These are phyloP conservation scores for Scaeva pyrastri DNA, from an alignment of 2,888 invertebrate genomes.

Conservation along the genomic window DNA sequence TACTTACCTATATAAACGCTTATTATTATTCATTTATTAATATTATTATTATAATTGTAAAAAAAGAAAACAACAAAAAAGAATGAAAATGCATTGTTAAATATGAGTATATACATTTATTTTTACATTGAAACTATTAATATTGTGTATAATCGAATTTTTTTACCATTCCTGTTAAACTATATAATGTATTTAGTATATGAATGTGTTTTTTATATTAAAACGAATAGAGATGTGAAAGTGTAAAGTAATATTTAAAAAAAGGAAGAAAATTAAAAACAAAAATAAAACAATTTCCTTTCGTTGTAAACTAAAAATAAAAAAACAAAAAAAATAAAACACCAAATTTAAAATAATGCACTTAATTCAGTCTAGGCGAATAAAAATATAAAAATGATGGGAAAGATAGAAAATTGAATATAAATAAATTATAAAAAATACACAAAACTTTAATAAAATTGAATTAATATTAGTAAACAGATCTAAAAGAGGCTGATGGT, in stretches of 20 bases:
- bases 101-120: slow-evolving; percentile 33
- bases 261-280: slow-evolving; percentile 3
- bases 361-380: slow-evolving; percentile 58
- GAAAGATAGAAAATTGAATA: slow-evolving; percentile 34
- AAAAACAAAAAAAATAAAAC: slow-evolving; percentile 46
- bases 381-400: slow-evolving; percentile 2
- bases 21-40: not conserved
- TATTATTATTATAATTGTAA: too few species aligned
- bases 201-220: slow-evolving; percentile 52
- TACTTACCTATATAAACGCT: slow-evolving; percentile 5
- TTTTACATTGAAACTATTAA: slow-evolving; percentile 40
- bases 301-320: slow-evolving; percentile 48
- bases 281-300: slow-evolving; percentile 46
- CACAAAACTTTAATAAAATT: not conserved
- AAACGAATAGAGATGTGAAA: slow-evolving; percentile 39
- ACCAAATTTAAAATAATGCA: slow-evolving; percentile 65
- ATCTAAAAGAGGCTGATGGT: not conserved
- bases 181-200: not conserved
- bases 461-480: not conserved
- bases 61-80: not conserved
- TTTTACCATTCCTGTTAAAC: slow-evolving; percentile 48
- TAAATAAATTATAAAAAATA: slow-evolving; percentile 3
- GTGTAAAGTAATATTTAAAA: slow-evolving; percentile 32
- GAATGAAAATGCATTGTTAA: slow-evolving; percentile 37
- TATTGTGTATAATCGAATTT: slow-evolving; percentile 24